Evolutionary conservation across 2,113 vertebrate genomes (phyloP), one percentile per base, ranked within the genome.

Genomic region (Nibea albiflora): DNA sequence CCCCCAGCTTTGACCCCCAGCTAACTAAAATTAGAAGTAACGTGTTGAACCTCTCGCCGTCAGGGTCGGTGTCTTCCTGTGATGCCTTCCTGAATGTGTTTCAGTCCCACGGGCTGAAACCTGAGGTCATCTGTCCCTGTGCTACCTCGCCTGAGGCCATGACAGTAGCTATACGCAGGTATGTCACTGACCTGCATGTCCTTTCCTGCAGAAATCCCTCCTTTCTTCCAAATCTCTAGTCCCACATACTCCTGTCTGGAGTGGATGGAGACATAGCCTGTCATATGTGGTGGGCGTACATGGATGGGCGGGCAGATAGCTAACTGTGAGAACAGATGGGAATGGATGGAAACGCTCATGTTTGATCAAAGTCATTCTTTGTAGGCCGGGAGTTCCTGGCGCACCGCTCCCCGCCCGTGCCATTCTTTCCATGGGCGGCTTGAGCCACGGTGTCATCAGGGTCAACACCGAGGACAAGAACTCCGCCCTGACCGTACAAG

Each of bases 391-490:
- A 54, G 95, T 98, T 62, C 96, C 97, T 0, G 98, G 98, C 1
- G 95, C 98, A 0, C 97, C 98, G 22, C 93, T 98, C 79, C 98
- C 98, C 2, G 98, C 97, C 77, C 96, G 98, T 80, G 98, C 98
- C 61, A 96, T 99, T 81, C 96, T 99, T 62, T 98, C 98, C 74
- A 96, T 99, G 96, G 95, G 96, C 0, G 98, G 98, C 20, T 93
- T 99, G 90, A 99, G 98, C 67, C 97, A 97, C 0, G 96, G 98
- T 0, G 98, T 99, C 22, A 99, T 99, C 67, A 95, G 98, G 44
- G 97, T 99, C 90, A 99, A 99, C 92, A 99, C 98, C 0, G 98
- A 99, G 85, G 98, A 99, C 85, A 99, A 99, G 92, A 99, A 99
- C 88, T 99, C 98, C 0, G 98, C 98, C 62, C 95, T 99, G 57